Base-by-base conservation (phyloP, 2,797 vertebrate genomes). In the Lindbergichthys nudifrons region DNA sequence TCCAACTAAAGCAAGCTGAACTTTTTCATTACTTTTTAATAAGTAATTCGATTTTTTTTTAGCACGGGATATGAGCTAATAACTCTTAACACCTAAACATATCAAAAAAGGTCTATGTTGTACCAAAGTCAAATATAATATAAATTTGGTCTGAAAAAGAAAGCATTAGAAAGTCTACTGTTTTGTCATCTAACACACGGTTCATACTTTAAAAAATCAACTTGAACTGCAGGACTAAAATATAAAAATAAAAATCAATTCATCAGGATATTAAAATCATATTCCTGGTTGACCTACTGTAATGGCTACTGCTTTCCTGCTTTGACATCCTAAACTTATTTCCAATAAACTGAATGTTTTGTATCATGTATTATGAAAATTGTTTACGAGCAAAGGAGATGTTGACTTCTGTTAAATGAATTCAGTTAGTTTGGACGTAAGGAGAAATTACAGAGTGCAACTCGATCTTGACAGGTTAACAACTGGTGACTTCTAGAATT, bases 11-110 rank as follows among this genome's bases (percentile, higher is more conserved):
- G 16, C 23, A 51, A 53, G 50, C 13, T 18, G 8, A 51, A 9
- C 45, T 15, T 18, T 51, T 53, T 54, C 61, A 71, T 77, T 47
- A 72, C 77, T 77, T 87, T 73, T 63, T 32, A 64, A 13, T 7
- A 43, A 58, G 19, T 43, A 14, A 66, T 66, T 70, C 13, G 2
- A 68, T 63, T 58, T 42, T 47, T 32, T 74, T 63, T 48, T 43
- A 42, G 51, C 45, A n/a, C 36, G 52, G 67, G 67, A 75, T 79
- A 63, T 45, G 57, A 79, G 26, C 57, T 70, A 70, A 84, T 86
- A 83, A 84, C 57, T 76, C 50, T 68, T 62, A 70, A 68, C 64
- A 64, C 63, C 70, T 71, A 75, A 79, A 75, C 52, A 70, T 80
- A 66, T 78, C 46, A 62, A 70, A 77, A 58, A 58, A 41, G 42